Percentiles rank a stretch among this genome's conserved stretches.
Conservation (phyloP, 2,113 vertebrate genomes). For the Neopipo cinnamomea region DNA sequence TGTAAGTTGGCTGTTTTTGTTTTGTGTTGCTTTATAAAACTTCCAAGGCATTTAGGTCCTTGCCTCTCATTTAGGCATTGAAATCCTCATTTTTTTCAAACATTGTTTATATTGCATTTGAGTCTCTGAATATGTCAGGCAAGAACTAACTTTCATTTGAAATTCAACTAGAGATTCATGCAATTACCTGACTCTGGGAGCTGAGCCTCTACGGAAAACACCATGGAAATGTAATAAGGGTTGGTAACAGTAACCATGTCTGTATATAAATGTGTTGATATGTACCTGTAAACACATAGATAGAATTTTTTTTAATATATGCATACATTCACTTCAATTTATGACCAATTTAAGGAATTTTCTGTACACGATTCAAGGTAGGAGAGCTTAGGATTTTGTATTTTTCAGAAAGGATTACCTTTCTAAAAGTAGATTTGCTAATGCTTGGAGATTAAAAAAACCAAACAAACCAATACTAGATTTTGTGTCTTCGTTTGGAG, state of each 20-base stretch:
- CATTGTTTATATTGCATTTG: neutral
- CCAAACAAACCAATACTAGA: neutral
- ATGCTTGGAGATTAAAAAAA: neutral
- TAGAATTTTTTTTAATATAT: neutral
- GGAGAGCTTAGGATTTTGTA: neutral
- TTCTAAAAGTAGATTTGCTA: slow-evolving; percentile 8
- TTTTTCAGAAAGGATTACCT: slow-evolving; percentile 22
- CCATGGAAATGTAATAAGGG: neutral
- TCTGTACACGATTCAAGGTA: neutral
- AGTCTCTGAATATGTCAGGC: neutral
- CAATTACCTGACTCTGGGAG: neutral
- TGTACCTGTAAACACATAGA: neutral
- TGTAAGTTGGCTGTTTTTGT: neutral
- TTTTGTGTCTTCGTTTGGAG: neutral
- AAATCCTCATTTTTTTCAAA: neutral
- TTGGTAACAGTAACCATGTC: neutral
- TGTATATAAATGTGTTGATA: neutral
- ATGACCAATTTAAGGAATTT: neutral
- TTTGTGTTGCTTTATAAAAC: neutral
- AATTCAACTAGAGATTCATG: neutral
- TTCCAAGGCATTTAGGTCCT: neutral
- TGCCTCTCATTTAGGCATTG: neutral
- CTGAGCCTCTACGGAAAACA: neutral
- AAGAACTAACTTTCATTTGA: neutral
- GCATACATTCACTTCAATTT: neutral